Percentiles rank a stretch among this genome's conserved stretches.
These are phyloP conservation scores for Diloba caeruleocephala DNA, from an alignment of 2,888 invertebrate genomes.

Conservation along the genomic window DNA sequence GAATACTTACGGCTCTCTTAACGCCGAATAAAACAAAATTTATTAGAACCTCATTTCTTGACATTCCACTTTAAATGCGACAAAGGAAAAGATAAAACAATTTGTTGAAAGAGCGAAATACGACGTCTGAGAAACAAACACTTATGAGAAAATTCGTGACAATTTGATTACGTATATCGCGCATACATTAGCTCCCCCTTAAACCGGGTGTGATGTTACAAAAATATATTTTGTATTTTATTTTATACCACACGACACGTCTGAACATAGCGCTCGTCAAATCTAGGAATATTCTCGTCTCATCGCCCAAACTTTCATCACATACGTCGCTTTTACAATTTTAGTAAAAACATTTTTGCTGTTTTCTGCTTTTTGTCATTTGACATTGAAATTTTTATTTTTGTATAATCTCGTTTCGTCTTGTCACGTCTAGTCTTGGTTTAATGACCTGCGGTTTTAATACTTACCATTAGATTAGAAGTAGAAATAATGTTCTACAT, in stretches of 20 bases:
- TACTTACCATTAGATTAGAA: constrained; percentile 21
- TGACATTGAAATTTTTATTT: constrained; percentile 20
- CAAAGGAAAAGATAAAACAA: constrained; percentile 51
- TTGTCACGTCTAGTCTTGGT: constrained; percentile 10
- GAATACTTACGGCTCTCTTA: constrained; percentile 25
- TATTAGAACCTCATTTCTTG: constrained; percentile 55
- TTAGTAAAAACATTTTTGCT: constrained; percentile 24
- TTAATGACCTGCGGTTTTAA: constrained; percentile 21
- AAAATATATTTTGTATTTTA: constrained; percentile 30
- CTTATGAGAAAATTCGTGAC: constrained; percentile 16
- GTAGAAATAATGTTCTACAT: constrained; percentile 25
- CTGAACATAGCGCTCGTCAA: constrained; percentile 24
- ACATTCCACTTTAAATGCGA: constrained; percentile 44
- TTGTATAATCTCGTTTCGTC: constrained; percentile 16
- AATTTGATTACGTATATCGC: constrained; percentile 42
- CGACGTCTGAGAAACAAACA: constrained; percentile 32
- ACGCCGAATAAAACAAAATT: constrained; percentile 58
- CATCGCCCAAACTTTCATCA: constrained; percentile 32
- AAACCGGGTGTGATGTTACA: constrained; percentile 14
- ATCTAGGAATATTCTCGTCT: constrained; percentile 25
- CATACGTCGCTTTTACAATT: constrained; percentile 9
- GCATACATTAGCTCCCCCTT: constrained; percentile 19
- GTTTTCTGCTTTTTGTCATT: constrained; percentile 14
- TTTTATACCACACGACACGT: constrained; percentile 14
- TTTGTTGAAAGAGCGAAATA: constrained; percentile 47